phyloP scores from a whole-genome alignment of 2,888 invertebrate species.

The Tetrapedia diversipes region DNA sequence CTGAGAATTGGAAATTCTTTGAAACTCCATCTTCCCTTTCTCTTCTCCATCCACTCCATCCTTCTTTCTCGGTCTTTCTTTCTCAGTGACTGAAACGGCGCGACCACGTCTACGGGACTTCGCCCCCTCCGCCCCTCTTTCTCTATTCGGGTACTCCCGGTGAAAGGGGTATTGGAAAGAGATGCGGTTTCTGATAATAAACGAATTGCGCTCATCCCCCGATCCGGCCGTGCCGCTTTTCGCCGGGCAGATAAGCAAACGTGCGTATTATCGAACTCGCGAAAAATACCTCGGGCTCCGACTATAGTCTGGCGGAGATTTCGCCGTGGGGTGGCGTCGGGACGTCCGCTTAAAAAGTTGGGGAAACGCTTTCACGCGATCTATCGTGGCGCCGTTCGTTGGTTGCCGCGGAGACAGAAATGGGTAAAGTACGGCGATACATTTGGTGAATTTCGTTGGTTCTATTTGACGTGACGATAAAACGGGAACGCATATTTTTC shows the following conservation, averaged over 20 bases:
- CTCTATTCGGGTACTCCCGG: constrained; percentile 52
- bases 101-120: constrained; percentile 37
- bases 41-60: constrained; percentile 10
- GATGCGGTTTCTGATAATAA: constrained; percentile 73
- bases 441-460: neutral
- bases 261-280: constrained; percentile 62
- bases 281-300: constrained; percentile 26
- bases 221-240: neutral
- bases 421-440: neutral
- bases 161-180: constrained; percentile 71
- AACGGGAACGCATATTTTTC: too few species aligned
- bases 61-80: constrained; percentile 27
- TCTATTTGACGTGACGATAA: neutral
- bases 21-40: constrained; percentile 57
- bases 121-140: too few species aligned
- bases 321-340: neutral
- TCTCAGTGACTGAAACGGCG: constrained; percentile 42
- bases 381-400: neutral
- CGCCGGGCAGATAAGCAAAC: constrained; percentile 54
- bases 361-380: neutral
- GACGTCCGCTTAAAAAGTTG: neutral
- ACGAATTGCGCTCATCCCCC: constrained; percentile 65
- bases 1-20: constrained; percentile 77
- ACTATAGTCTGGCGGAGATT: constrained; percentile 10
- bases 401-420: neutral